Conservation (phyloP, 2,113 vertebrate genomes). For the Noctilio leporinus region DNA sequence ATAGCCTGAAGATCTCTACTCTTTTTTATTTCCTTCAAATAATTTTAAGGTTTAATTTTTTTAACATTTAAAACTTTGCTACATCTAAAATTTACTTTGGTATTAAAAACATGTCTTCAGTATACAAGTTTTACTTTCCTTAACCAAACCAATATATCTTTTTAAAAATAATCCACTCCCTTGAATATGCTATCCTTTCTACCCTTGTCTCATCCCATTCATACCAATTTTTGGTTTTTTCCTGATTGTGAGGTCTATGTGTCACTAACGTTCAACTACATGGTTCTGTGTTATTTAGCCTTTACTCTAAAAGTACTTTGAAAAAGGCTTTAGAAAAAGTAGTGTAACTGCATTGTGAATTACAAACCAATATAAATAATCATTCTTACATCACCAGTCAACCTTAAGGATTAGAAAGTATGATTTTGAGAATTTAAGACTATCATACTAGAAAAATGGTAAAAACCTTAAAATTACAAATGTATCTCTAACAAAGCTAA, state of each 20-base stretch:
- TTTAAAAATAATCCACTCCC: not conserved
- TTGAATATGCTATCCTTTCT: not conserved
- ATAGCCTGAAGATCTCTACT: not conserved
- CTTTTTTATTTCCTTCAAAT: not conserved
- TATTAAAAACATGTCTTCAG: not conserved
- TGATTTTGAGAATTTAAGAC: constrained; percentile 15
- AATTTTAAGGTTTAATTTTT: not conserved
- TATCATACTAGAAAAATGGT: not conserved
- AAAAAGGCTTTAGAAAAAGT: not conserved
- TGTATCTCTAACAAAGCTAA: not conserved
- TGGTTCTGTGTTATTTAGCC: not conserved
- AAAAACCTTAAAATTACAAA: constrained; percentile 17
- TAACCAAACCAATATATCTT: not conserved
- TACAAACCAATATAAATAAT: constrained; percentile 44
- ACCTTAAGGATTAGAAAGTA: not conserved
- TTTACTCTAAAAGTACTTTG: not conserved
- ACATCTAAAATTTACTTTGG: not conserved
- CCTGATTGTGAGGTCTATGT: not conserved
- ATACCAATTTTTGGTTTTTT: not conserved
- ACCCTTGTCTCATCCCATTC: not conserved
- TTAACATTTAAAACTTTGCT: not conserved
- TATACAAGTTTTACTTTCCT: not conserved
- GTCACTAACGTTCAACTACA: not conserved
- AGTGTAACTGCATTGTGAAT: not conserved
- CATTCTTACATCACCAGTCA: not conserved